Base-by-base conservation (phyloP, 2,888 invertebrate species). In the Heliconius ismenius region DNA sequence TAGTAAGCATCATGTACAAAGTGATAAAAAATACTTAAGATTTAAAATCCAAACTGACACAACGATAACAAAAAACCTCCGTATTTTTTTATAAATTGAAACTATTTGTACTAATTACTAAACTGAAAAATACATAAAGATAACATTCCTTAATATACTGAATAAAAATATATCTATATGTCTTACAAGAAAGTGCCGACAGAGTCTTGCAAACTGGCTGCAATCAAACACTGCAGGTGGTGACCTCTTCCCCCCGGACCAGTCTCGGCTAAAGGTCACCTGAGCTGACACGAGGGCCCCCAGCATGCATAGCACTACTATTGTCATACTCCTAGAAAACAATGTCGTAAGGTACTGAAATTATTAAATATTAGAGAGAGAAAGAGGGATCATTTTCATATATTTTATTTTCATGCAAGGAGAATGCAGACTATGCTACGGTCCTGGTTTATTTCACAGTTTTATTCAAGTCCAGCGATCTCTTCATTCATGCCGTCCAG, bases 201-300 rank as follows among this genome's bases (percentile, higher is more conserved):
- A 94, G 1, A 93, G 88, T 15, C 90, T 83, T 1, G 92, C 88
- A 83, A 93, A 91, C 83, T 93, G 92, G 0, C 85, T 85, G 81
- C 93, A 93, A 86, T 93, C 93, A 11, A 92, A 84, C 2, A 89
- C 85, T 1, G 88, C 78, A 18, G 91, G 89, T 4, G 89, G 85
- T 4, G 90, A 81, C 0, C 93, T 87, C 84, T 93, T 93, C 74
- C 93, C 93, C 2, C 92, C 93, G 4, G 89, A 86, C 93, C 93
- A 93, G 89, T 94, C 93, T 70, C 92, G 90, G 84, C 93, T 93
- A 89, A 94, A 94, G n/a, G 93, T 93, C 82, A 94, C 91, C 86
- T 94, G 93, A 15, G 92, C 89, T 0, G 92, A 88, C 43, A 90
- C 92, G 84, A 92, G 86, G 82, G 90, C 88, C 43, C 85, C 86